Evolutionary conservation across 2,797 vertebrate species (phyloP).

Genomic region (Aldrovandia affinis): DNA sequence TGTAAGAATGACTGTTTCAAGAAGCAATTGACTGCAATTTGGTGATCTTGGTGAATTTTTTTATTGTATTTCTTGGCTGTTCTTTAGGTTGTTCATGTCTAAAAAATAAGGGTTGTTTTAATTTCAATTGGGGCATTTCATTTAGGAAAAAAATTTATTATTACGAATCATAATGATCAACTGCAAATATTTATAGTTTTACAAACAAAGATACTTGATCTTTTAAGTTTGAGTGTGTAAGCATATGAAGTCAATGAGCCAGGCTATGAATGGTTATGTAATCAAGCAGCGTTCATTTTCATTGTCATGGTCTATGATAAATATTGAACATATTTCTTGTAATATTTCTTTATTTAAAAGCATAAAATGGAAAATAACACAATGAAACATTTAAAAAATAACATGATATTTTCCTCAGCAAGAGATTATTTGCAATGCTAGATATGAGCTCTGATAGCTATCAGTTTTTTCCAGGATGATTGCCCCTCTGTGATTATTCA

Average conservation of each 20-base stretch:
- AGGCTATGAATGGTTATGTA: too few species aligned
- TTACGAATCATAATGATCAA: too few species aligned
- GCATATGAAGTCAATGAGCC: too few species aligned
- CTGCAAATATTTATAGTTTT: too few species aligned
- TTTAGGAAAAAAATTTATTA: too few species aligned
- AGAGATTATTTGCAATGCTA: too few species aligned
- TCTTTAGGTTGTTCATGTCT: too few species aligned
- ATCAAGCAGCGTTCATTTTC: too few species aligned
- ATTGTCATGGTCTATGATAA: too few species aligned
- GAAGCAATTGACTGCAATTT: background rate
- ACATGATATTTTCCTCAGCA: background rate
- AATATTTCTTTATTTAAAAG: too few species aligned
- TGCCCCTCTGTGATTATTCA: constrained; percentile 26
- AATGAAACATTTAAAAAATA: background rate
- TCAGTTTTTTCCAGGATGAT: constrained; percentile 62
- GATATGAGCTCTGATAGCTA: constrained; percentile 13
- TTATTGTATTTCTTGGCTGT: background rate
- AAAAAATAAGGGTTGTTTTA: too few species aligned
- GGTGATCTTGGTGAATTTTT: background rate
- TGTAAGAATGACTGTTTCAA: background rate
- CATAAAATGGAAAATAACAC: background rate
- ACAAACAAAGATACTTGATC: background rate
- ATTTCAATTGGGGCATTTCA: too few species aligned
- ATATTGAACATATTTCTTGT: background rate
- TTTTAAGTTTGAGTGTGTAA: background rate